Base-by-base conservation (phyloP, 2,113 vertebrate genomes). In the Takifugu bimaculatus region DNA sequence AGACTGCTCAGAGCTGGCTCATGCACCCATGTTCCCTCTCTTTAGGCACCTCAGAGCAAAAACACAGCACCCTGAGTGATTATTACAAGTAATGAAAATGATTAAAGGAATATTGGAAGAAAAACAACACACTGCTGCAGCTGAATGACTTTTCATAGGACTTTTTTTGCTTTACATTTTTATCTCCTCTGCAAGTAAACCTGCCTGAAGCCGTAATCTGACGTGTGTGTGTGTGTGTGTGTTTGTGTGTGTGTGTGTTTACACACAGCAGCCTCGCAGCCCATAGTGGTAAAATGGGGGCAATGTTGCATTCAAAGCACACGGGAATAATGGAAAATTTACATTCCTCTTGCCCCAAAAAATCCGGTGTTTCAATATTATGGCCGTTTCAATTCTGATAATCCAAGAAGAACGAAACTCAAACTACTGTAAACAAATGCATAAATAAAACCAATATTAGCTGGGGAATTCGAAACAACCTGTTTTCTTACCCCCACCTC, bases 261-360 rank as follows among this genome's bases (percentile, higher is more conserved):
- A 39, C 59, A 64, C 50, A 49, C 54, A 54, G 64, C 50, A 65
- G 65, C 70, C 74, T 29, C 45, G 28, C 1, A 39, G 29, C 32
- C 54, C 61, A 48, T 1, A 57, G 56, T 56, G 58, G 55, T 60
- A 68, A 77, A 76, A 75, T 70, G 67, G 66, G 77, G 70, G 49
- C 62, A 75, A 66, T 48, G 79, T 3, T 72, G 81, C 72, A 55
- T 82, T 85, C 62, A 77, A 1, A 54, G 27, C 2, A 35, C 12
- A 4, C 50, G 12, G 54, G 54, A 74, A 66, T 54, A 67, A 57
- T 68, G n/a, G 1, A 1, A 20, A 49, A 60, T 25, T 35, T 20
- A 42, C 53, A 4, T 27, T 25, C 54, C 13, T 2, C 2, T 10
- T 7, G 3, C 6, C 15, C 12, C 1, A 50, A 20, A 45, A 7